Evolutionary conservation across 2,113 vertebrate genomes (phyloP), one percentile per base, ranked within the genome.

Genomic region (Marmota flaviventris): DNA sequence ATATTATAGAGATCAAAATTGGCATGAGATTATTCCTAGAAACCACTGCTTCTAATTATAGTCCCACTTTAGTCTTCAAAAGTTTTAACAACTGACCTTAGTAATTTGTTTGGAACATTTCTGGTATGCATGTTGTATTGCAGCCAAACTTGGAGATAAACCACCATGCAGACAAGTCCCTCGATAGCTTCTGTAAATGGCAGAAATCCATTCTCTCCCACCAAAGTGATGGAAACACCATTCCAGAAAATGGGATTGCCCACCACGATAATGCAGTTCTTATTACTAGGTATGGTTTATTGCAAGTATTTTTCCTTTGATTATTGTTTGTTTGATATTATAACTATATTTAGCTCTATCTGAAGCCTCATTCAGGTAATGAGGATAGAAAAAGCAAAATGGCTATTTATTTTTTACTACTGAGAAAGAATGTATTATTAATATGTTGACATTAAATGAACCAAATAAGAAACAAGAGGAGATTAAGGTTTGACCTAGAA

Each of bases 151-250:
- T 99, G 99, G 99, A 99, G 99, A 99, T 99, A 98, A 99, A 99
- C 98, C 99, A 99, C 98, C 99, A 99, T 97, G 99, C 99, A 96
- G 99, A 99, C 99, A 99, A 99, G 99, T 99, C 99, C 98, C 99
- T 99, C 98, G 99, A 99, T 99, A 99, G 99, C 99, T 99, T 99
- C 99, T 99, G 99, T 99, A 99, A 99, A 97, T 99, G 99, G 99
- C 99, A 99, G 99, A 99, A 99, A 99, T 99, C 99, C 98, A 99
- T 99, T 98, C 98, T 99, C 98, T 99, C 99, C 96, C 99, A 99
- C 98, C 99, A 99, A 99, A 99, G 99, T 98, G 99, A 99, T 98
- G 99, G 99, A 98, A 99, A 99, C 99, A 99, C 99, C 98, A 99
- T 99, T 99, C 99, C 99, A 95, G 99, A 99, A 98, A 99, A 99